phyloP scores from a whole-genome alignment of 2,888 invertebrate genomes.

The Brenthis ino region DNA sequence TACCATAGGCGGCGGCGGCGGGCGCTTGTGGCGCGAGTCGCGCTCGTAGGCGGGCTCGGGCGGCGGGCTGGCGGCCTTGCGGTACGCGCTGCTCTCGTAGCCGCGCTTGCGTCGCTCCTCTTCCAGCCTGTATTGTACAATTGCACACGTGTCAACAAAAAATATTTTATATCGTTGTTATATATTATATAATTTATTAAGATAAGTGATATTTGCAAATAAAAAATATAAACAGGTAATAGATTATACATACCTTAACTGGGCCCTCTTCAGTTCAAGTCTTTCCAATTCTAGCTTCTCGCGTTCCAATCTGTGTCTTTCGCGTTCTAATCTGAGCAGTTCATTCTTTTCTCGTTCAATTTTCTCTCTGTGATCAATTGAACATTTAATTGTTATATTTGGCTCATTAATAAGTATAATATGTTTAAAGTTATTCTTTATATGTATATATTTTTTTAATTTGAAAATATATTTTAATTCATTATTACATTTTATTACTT shows the following conservation, averaged over 20 bases:
- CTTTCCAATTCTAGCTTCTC: constrained; percentile 90
- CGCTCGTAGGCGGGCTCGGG: constrained; percentile 71
- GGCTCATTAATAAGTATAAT: too few relatives aligned
- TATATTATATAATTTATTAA: neutral
- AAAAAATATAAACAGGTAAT: constrained; percentile 35
- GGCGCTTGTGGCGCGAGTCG: constrained; percentile 68
- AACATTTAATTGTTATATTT: neutral
- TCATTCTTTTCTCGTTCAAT: constrained; percentile 95
- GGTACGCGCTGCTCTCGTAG: constrained; percentile 71
- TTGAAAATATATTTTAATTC: too few relatives aligned
- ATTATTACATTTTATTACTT: too few relatives aligned
- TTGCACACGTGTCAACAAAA: neutral
- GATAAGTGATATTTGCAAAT: too few relatives aligned
- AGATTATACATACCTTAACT: constrained; percentile 80
- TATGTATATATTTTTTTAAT: too few relatives aligned
- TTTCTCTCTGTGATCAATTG: constrained; percentile 82
- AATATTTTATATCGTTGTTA: neutral
- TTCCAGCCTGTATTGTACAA: constrained; percentile 64
- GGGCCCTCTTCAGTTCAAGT: constrained; percentile 91
- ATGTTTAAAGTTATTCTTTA: too few relatives aligned
- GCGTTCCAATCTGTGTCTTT: constrained; percentile 89
- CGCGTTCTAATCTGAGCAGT: constrained; percentile 90
- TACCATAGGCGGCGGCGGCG: constrained; percentile 65
- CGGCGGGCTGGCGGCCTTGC: constrained; percentile 67
- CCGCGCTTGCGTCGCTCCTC: constrained; percentile 84